These are phyloP conservation scores for Barnardius zonarius DNA, from an alignment of 2,113 vertebrate species.

Conservation along the genomic window DNA sequence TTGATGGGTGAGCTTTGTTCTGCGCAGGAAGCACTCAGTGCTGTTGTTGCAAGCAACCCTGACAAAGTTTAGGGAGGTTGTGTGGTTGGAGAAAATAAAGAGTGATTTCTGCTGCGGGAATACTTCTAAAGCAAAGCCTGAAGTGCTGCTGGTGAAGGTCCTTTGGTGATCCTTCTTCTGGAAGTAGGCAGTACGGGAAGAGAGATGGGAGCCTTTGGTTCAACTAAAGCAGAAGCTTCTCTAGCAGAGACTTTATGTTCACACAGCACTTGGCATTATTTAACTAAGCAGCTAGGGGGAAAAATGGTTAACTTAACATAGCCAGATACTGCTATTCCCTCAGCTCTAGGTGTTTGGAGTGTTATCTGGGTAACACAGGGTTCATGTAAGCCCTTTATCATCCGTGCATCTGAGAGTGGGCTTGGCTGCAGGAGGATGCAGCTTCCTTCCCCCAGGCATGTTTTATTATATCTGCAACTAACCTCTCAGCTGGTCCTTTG, in stretches of 20 bases:
- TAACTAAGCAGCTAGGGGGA: background rate
- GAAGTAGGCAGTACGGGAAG: background rate
- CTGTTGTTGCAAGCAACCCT: background rate
- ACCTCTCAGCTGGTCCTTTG: background rate
- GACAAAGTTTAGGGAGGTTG: background rate
- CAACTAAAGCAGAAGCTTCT: background rate
- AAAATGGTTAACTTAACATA: background rate
- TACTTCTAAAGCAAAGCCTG: background rate
- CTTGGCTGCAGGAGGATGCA: slow-evolving; percentile 28
- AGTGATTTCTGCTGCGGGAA: background rate
- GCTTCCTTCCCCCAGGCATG: slow-evolving; percentile 26
- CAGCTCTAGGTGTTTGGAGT: background rate
- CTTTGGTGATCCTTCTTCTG: background rate
- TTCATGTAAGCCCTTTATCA: background rate
- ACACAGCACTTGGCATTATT: background rate
- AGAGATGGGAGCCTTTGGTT: background rate
- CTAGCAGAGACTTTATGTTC: background rate
- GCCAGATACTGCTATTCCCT: background rate
- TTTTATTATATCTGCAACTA: slow-evolving; percentile 58
- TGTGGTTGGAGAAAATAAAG: background rate
- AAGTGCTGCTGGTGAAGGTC: background rate
- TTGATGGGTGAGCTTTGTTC: background rate
- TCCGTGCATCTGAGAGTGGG: background rate
- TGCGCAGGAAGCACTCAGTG: rapidly evolving
- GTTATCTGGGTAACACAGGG: background rate